Base-by-base conservation (phyloP, 2,888 invertebrate species). In the Parnassius orleans region DNA sequence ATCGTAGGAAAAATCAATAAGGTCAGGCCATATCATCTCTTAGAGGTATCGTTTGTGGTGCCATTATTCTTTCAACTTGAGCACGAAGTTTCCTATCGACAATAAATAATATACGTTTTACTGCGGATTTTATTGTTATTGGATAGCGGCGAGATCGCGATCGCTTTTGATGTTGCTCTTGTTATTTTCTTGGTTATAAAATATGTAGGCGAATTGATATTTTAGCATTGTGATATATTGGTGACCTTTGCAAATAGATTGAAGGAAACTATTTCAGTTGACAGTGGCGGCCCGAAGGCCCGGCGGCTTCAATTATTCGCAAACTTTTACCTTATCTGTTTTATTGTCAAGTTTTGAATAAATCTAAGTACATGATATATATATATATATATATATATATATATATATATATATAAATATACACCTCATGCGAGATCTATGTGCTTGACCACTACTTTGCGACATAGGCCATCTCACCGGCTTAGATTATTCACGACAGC, bases 81-180 rank as follows among this genome's bases (percentile, higher is more conserved):
- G 70, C 67, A 60, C 68, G 72, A 74, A 70, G 69, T 72, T 67
- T 72, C 69, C 73, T 71, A 68, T 69, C 69, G 70, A 72, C 82
- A 77, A 87, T 87, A 87, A 86, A 87, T 87, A 87, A 83, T 84
- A 84, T 78, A 80, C 73, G 76, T 83, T 85, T 87, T 87, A 87
- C 83, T 80, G 70, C 76, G 65, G 66, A 76, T 85, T 88, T 88
- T 87, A 87, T 84, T 86, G 83, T 84, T 84, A 87, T 88, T 87
- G 85, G 84, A 86, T 87, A 82, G 81, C 71, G 75, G 72, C 69
- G 78, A 74, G 76, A 73, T 79, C 74, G 79, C 67, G 72, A 74
- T 67, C 73, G 75, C 74, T 76, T 80, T 81, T 77, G 76, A 79
- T 72, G 78, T 72, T 72, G 67, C 69, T 70, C 67, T 65, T 70